Percentiles rank a stretch among this genome's conserved stretches.
These are phyloP conservation scores for Cynaeus angustus DNA, from an alignment of 2,888 invertebrate species.

Conservation along the genomic window DNA sequence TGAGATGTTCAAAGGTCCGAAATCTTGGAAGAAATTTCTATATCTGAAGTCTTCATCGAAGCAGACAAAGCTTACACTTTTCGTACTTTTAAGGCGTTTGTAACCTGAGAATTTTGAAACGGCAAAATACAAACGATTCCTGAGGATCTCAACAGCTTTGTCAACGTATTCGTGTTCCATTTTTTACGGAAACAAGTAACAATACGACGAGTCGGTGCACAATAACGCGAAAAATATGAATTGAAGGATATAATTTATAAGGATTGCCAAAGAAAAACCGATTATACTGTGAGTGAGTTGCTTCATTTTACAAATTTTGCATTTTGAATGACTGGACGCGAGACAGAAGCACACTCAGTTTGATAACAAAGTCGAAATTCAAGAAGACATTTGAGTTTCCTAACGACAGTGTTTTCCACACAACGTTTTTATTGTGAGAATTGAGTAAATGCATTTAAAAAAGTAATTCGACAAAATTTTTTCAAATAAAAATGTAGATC, in stretches of 20 bases:
- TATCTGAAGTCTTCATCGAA: constrained; percentile 87
- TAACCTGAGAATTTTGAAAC: constrained; percentile 78
- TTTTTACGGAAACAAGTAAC: constrained; percentile 45
- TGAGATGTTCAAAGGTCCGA: constrained; percentile 91
- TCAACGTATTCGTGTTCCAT: constrained; percentile 57
- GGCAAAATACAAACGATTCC: constrained; percentile 81
- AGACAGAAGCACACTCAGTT: constrained; percentile 35
- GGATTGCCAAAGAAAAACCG: constrained; percentile 39
- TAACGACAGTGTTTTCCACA: too few relatives aligned
- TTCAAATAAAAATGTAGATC: too few relatives aligned
- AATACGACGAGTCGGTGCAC: constrained; percentile 40
- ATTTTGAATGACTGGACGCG: constrained; percentile 29
- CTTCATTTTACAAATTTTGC: constrained; percentile 48
- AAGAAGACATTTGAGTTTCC: neutral
- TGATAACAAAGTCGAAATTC: neutral
- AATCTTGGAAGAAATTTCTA: constrained; percentile 90
- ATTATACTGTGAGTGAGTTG: constrained; percentile 35
- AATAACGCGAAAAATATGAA: constrained; percentile 38
- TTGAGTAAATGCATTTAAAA: too few relatives aligned
- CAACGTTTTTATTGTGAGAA: too few relatives aligned
- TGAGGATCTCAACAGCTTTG: constrained; percentile 66
- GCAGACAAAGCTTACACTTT: constrained; percentile 83
- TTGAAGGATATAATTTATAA: constrained; percentile 46
- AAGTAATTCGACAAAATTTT: too few relatives aligned
- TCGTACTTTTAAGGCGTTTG: constrained; percentile 78